Conservation (phyloP, 2,113 vertebrate species). For the Tragelaphus buxtoni region DNA sequence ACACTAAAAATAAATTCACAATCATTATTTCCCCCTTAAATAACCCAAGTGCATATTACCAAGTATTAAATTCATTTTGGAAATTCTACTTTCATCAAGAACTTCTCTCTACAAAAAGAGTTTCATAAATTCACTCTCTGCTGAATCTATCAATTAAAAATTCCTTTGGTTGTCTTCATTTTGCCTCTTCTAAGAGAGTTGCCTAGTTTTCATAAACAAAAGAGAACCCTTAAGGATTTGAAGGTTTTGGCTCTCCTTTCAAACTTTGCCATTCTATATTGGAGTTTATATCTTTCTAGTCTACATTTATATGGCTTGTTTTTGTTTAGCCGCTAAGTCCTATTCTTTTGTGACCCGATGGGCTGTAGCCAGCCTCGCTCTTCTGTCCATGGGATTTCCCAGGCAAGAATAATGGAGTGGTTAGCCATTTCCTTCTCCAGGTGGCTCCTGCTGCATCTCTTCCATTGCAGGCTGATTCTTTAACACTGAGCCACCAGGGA, state of each 20-base stretch:
- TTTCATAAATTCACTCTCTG: background rate
- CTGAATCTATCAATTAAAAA: background rate
- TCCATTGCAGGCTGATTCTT: background rate
- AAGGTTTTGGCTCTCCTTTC: background rate
- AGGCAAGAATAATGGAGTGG: background rate
- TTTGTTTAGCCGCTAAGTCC: background rate
- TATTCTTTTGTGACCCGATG: background rate
- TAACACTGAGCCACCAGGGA: background rate
- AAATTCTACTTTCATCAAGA: background rate
- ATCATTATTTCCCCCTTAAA: background rate
- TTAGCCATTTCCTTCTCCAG: background rate
- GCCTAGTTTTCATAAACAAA: background rate
- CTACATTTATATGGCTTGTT: background rate
- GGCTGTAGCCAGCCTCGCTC: background rate
- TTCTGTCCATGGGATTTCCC: background rate
- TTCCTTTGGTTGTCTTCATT: background rate
- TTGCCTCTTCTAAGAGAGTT: background rate
- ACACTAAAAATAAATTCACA: background rate
- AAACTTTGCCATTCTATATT: background rate
- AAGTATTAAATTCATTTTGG: background rate
- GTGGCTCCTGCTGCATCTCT: background rate
- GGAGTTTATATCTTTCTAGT: background rate
- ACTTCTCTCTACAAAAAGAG: background rate
- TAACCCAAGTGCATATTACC: background rate
- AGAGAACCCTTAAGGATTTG: background rate